Base-by-base conservation (phyloP, 2,113 vertebrate genomes). In the Sula dactylatra region DNA sequence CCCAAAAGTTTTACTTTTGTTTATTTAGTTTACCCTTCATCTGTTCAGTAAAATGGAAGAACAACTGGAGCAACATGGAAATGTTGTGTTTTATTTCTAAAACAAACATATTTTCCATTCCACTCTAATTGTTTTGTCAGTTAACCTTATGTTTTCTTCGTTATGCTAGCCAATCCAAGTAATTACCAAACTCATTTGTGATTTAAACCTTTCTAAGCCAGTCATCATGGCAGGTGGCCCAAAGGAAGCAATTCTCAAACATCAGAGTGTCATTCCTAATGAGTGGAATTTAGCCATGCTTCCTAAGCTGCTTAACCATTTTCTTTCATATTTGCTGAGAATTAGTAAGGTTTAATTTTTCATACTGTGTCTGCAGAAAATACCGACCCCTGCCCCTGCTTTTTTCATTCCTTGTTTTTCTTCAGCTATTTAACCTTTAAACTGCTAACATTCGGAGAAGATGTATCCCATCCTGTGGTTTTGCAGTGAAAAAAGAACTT, bases 181-280 rank as follows among this genome's bases (percentile, higher is more conserved):
- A 94, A 96, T 96, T 94, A 93, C 27, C 47, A 62, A 90, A 93
- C 29, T 95, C 18, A 49, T 54, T 86, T 94, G 42, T 88, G 72
- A 69, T 92, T 95, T 93, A 84, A 95, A 82, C 55, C 15, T 84
- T 94, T 92, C 82, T 91, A 69, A 97, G 86, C 88, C 92, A 92
- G 45, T 87, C 64, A 71, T 40, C 49, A 64, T 93, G 89, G 65
- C 70, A 94, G 88, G 85, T 95, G 82, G 59, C 36, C 67, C 66
- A n/a, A 81, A 94, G 80, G 70, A 95, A 96, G 79, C 77, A 90
- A 90, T 87, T 93, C 64, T 94, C 82, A 82, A 97, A 87, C 47
- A 52, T 76, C 54, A 34, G 84, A 67, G 72, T 94, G 88, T 67
- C 82, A 55, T 71, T 90, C 29, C 66, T 81, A 82, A 93, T 94